Conservation (phyloP, 2,888 invertebrate genomes). For the Lathronympha strigana region DNA sequence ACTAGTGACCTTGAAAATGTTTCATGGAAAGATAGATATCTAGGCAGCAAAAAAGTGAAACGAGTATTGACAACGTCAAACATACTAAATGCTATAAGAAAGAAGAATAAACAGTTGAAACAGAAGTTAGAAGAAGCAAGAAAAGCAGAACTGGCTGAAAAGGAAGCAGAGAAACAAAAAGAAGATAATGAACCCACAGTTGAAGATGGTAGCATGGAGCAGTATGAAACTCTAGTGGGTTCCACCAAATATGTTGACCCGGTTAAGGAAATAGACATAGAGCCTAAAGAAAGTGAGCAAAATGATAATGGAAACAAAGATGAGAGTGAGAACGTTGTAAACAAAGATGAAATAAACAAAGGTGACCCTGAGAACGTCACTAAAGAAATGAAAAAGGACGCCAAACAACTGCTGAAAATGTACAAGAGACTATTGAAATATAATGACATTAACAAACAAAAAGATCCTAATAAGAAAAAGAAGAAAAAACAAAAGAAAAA, state of each 20-base stretch:
- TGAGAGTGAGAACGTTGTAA: too few species aligned
- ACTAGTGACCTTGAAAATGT: conserved; percentile 51
- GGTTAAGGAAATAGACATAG: conserved; percentile 50
- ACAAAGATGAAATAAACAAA: too few species aligned
- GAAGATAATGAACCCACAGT: conserved; percentile 59
- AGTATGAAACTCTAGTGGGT: conserved; percentile 77
- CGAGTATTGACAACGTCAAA: conserved; percentile 82
- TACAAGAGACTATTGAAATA: conserved; percentile 75
- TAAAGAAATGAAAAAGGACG: conserved; percentile 72
- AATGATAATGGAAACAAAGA: conserved; percentile 24
- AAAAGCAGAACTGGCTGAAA: conserved; percentile 45
- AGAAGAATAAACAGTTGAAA: conserved; percentile 81
- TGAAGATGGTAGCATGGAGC: conserved; percentile 82
- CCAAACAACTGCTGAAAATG: conserved; percentile 76
- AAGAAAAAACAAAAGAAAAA: conserved; percentile 65
- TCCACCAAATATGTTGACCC: conserved; percentile 72
- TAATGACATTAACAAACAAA: conserved; percentile 64
- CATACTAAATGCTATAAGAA: conserved; percentile 84
- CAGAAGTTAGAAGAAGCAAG: conserved; percentile 58
- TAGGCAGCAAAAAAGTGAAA: conserved; percentile 85
- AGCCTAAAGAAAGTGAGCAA: conserved; percentile 42
- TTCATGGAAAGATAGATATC: conserved; percentile 85
- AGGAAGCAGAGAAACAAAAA: conserved; percentile 33
- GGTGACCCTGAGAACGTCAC: conserved; percentile 47
- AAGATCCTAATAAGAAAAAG: conserved; percentile 64